These are phyloP conservation scores for Eidolon dupreanum DNA, from an alignment of 2,797 vertebrate genomes.

Conservation along the genomic window DNA sequence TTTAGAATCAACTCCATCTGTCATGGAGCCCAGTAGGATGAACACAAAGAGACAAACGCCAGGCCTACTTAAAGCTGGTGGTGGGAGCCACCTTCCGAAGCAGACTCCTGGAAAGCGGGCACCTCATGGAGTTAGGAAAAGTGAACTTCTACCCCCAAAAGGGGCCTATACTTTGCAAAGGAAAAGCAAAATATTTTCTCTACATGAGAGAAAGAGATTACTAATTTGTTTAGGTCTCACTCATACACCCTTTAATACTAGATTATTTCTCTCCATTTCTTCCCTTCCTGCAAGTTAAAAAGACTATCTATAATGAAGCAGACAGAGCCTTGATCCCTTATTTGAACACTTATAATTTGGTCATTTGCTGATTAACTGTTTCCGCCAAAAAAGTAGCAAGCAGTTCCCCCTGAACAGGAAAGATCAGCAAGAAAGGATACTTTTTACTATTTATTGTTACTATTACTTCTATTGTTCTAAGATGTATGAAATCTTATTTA, in stretches of 20 bases:
- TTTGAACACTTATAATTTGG: slow-evolving; percentile 29
- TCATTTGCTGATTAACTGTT: slow-evolving; percentile 8
- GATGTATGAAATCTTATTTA: background rate
- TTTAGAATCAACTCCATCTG: slow-evolving; percentile 66
- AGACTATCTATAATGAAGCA: background rate
- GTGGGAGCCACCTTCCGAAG: background rate
- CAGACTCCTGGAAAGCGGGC: background rate
- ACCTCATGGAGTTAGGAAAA: slow-evolving; percentile 24
- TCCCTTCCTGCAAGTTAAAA: slow-evolving; percentile 1
- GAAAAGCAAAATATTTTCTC: slow-evolving; percentile 9
- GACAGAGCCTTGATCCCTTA: background rate
- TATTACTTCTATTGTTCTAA: background rate
- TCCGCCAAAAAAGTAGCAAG: background rate
- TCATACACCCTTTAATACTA: background rate
- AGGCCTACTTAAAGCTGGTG: slow-evolving; percentile 4
- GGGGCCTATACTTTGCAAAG: background rate
- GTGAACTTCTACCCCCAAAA: slow-evolving; percentile 36
- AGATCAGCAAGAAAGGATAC: background rate
- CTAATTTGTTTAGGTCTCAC: slow-evolving; percentile 15
- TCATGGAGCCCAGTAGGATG: background rate
- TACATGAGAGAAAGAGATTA: background rate
- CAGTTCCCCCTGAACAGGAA: background rate
- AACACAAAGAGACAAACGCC: slow-evolving; percentile 63
- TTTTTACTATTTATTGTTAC: background rate
- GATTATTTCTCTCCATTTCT: background rate